phyloP scores from a whole-genome alignment of 1,140 invertebrate species.

The Delia radicum region DNA sequence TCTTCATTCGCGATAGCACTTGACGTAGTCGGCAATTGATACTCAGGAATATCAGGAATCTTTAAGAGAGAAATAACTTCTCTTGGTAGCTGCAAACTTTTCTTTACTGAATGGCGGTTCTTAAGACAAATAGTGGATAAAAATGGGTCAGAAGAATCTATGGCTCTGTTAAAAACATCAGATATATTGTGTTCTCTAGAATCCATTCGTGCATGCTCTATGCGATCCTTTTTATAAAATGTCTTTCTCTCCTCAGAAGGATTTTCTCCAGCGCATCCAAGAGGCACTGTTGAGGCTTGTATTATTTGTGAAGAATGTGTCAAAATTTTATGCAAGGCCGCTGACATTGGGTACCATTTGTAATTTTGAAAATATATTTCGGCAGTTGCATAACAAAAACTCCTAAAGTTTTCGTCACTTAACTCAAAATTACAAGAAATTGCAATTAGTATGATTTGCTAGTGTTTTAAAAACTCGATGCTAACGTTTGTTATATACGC shows the following conservation, averaged over 20 bases:
- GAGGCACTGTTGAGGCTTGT: not conserved
- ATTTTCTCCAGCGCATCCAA: constrained; percentile 16
- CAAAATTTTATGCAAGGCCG: constrained; percentile 24
- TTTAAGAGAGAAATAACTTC: not conserved
- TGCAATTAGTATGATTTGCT: constrained; percentile 5
- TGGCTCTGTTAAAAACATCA: not conserved
- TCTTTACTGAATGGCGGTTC: not conserved
- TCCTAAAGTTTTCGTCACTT: constrained; percentile 1
- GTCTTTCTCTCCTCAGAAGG: constrained; percentile 14
- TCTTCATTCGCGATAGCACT: not conserved
- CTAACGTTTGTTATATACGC: constrained; percentile 12
- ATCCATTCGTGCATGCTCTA: not conserved
- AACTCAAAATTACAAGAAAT: constrained; percentile 20
- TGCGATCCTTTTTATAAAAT: constrained; percentile 26
- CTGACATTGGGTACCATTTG: too few species aligned
- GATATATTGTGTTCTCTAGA: not conserved
- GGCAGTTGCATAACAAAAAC: too few species aligned
- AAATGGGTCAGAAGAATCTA: not conserved
- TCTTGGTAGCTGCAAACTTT: not conserved
- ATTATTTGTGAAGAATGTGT: constrained; percentile 19
- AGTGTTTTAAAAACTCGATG: constrained; percentile 6
- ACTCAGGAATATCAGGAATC: not conserved
- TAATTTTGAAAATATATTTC: too few species aligned
- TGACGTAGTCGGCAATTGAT: not conserved
- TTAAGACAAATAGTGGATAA: not conserved